Conservation (phyloP, 2,797 vertebrate species). For the Trachops cirrhosus region DNA sequence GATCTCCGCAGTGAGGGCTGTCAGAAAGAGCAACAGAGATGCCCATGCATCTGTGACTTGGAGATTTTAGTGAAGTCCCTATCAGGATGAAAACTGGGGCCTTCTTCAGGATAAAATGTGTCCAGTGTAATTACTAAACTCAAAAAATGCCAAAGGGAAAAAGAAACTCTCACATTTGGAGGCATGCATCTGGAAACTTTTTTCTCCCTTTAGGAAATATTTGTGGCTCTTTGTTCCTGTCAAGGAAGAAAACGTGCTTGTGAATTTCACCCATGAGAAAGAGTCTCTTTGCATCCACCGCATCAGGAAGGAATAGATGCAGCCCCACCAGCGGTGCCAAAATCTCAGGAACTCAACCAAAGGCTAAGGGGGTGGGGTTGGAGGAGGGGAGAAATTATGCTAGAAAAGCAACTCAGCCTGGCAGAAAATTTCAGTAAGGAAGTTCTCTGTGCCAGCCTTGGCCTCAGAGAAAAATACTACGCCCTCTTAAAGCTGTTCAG, state of each 20-base stretch:
- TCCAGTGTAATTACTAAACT: constrained; percentile 75
- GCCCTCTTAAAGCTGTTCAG: constrained; percentile 71
- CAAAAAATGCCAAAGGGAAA: constrained; percentile 60
- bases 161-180: constrained; percentile 42
- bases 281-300: neutral
- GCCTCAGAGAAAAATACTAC: constrained; percentile 77
- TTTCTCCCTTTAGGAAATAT: constrained; percentile 69
- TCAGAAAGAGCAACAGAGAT: neutral
- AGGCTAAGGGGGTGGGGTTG: constrained; percentile 46
- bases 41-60: neutral
- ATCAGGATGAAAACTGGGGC: constrained; percentile 39
- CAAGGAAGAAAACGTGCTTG: constrained; percentile 58
- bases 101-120: constrained; percentile 45
- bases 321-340: constrained; percentile 57
- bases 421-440: constrained; percentile 79
- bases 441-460: constrained; percentile 78
- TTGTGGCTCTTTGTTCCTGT: constrained; percentile 75
- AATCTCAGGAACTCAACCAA: constrained; percentile 71
- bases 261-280: constrained; percentile 72
- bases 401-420: constrained; percentile 76
- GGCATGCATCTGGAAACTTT: constrained; percentile 65
- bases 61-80: constrained; percentile 63
- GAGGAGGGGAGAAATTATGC: constrained; percentile 58
- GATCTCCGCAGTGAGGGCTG: neutral
- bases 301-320: constrained; percentile 62